A percentile compares a stretch with the other conserved stretches of the same genome.
Evolutionary conservation across 2,888 invertebrate species (phyloP).

Genomic region (Yponomeuta cagnagella): DNA sequence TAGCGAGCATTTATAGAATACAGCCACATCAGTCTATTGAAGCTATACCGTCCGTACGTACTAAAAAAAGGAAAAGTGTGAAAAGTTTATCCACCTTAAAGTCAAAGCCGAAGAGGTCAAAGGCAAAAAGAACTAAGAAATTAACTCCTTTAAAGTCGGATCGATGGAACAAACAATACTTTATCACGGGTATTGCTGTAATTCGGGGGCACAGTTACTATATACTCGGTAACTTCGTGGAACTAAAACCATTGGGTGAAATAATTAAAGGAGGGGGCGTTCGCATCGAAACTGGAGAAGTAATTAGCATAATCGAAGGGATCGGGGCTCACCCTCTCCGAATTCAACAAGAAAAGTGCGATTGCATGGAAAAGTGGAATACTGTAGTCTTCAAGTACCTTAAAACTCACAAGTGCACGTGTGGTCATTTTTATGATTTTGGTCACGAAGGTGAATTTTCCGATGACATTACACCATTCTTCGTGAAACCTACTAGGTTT

Average conservation of each 20-base stretch:
- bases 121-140: neutral
- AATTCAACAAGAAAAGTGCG: conserved; percentile 40
- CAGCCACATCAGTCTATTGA: neutral
- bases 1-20: neutral
- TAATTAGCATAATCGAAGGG: conserved; percentile 52
- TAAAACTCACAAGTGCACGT: conserved; percentile 49
- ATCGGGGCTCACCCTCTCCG: conserved; percentile 38
- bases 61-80: neutral
- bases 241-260: conserved; percentile 45
- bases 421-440: conserved; percentile 54
- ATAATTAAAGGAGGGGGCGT: conserved; percentile 57
- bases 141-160: conserved; percentile 40
- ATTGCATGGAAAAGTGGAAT: conserved; percentile 53
- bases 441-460: conserved; percentile 48
- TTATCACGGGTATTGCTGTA: conserved; percentile 47
- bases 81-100: neutral
- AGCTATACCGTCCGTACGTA: neutral
- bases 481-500: conserved; percentile 45
- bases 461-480: conserved; percentile 49
- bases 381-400: conserved; percentile 43
- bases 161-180: conserved; percentile 44
- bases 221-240: conserved; percentile 42
- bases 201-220: conserved; percentile 43
- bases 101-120: neutral
- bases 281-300: conserved; percentile 29